These are phyloP conservation scores for Porites lobata DNA, from an alignment of 92 coral and sea anemone species.

Conservation along the genomic window DNA sequence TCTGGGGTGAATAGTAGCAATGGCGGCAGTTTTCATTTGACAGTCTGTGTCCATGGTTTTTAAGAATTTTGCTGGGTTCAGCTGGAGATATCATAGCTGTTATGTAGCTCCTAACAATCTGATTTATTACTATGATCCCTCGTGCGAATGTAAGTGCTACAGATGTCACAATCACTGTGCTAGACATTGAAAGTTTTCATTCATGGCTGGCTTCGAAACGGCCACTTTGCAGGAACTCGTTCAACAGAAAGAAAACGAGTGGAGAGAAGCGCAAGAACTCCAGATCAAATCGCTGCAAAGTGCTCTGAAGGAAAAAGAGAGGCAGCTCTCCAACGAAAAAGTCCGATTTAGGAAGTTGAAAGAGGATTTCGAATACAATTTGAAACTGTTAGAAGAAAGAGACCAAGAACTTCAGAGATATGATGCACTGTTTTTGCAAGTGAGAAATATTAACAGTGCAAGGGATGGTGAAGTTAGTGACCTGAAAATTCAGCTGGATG, in stretches of 20 bases:
- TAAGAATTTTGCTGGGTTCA: not conserved
- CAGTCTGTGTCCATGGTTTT: not conserved
- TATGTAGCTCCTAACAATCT: not conserved
- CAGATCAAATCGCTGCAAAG: slow-evolving; percentile 77
- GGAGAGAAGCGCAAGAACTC: slow-evolving; percentile 91
- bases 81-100: not conserved
- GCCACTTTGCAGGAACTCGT: slow-evolving; percentile 76
- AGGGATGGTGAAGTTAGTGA: slow-evolving; percentile 94
- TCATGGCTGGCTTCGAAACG: slow-evolving; percentile 14
- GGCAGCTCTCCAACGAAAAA: slow-evolving; percentile 80
- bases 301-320: slow-evolving; percentile 81
- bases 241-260: slow-evolving; percentile 94
- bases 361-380: slow-evolving; percentile 96
- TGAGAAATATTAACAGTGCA: slow-evolving; percentile 68
- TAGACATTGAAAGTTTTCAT: not conserved
- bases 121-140: slow-evolving; percentile 8
- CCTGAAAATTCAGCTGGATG: slow-evolving; percentile 89
- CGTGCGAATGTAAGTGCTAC: not conserved
- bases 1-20: not conserved
- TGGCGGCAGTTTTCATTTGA: slow-evolving; percentile 38
- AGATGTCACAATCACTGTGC: not conserved
- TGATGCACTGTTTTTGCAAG: slow-evolving; percentile 82
- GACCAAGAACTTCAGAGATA: slow-evolving; percentile 89
- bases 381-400: slow-evolving; percentile 86
- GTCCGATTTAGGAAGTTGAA: slow-evolving; percentile 88